phyloP scores from a whole-genome alignment of 2,797 vertebrate genomes.

The Neosalanx taihuensis region DNA sequence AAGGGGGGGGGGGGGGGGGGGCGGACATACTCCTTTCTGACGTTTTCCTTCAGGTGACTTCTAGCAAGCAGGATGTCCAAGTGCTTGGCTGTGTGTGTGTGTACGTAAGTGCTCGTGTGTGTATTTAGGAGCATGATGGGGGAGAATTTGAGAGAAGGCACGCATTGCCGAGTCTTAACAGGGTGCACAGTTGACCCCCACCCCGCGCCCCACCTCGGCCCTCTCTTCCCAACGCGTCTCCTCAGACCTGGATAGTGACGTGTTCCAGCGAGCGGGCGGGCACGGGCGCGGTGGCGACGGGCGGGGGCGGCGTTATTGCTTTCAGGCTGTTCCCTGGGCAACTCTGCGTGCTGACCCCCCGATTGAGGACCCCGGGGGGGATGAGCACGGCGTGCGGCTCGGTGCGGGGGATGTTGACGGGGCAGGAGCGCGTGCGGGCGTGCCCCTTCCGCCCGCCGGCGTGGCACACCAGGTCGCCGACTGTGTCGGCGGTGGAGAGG shows the following conservation, averaged over 20 bases:
- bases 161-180: constrained; percentile 40
- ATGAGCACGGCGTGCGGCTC: constrained; percentile 58
- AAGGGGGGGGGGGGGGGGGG: not conserved
- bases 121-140: not conserved
- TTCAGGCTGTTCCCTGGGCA: constrained; percentile 78
- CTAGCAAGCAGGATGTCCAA: constrained; percentile 12
- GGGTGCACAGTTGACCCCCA: not conserved
- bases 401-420: constrained; percentile 79
- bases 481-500: constrained; percentile 80
- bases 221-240: not conserved
- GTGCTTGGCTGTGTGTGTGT: not conserved
- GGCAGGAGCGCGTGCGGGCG: constrained; percentile 89
- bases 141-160: constrained; percentile 37
- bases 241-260: constrained; percentile 56
- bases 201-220: not conserved
- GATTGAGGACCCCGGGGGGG: constrained; percentile 59
- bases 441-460: constrained; percentile 76
- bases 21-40: constrained; percentile 24
- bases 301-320: constrained; percentile 75
- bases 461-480: constrained; percentile 83
- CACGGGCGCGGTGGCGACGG: constrained; percentile 5
- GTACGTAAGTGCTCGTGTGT: constrained; percentile 48
- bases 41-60: constrained; percentile 46
- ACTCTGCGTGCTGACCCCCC: constrained; percentile 75
- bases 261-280: constrained; percentile 56